A percentile compares a stretch with the other conserved stretches of the same genome.
These are phyloP conservation scores for Micropoecilia bifurca DNA, from an alignment of 2,797 vertebrate genomes.

Conservation along the genomic window DNA sequence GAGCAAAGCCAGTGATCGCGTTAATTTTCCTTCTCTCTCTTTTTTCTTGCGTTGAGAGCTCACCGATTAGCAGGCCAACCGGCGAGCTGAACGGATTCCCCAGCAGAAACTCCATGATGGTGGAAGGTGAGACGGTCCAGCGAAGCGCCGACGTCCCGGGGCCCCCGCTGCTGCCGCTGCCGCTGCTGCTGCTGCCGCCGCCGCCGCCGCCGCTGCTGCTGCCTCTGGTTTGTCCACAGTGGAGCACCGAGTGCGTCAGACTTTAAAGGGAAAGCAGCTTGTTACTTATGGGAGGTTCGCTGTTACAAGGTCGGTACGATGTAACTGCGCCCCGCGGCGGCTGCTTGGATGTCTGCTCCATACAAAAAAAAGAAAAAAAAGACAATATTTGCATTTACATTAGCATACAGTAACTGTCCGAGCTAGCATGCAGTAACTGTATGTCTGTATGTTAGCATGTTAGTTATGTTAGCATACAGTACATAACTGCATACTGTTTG, in stretches of 20 bases:
- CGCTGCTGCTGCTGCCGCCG: conserved; percentile 13
- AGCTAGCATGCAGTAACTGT: no score
- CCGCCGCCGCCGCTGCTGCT: conserved; percentile 13
- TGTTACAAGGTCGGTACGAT: not conserved
- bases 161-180: conserved; percentile 20
- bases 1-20: not conserved
- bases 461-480: no score
- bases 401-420: not conserved
- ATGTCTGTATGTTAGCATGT: no score
- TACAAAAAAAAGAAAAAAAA: not conserved
- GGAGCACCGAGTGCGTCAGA: conserved; percentile 70
- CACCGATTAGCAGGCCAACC: conserved; percentile 83
- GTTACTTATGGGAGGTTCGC: not conserved
- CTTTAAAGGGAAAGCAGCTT: conserved; percentile 77
- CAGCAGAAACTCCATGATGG: conserved; percentile 81
- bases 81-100: conserved; percentile 81
- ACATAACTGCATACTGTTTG: no score
- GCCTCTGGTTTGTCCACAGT: conserved; percentile 35
- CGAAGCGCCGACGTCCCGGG: conserved; percentile 44
- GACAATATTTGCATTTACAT: not conserved
- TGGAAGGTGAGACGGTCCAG: conserved; percentile 26
- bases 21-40: not conserved
- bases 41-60: conserved; percentile 27
- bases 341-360: not conserved
- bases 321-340: conserved; percentile 30